Conservation (phyloP, 2,888 invertebrate genomes). For the Abscondita cerata region DNA sequence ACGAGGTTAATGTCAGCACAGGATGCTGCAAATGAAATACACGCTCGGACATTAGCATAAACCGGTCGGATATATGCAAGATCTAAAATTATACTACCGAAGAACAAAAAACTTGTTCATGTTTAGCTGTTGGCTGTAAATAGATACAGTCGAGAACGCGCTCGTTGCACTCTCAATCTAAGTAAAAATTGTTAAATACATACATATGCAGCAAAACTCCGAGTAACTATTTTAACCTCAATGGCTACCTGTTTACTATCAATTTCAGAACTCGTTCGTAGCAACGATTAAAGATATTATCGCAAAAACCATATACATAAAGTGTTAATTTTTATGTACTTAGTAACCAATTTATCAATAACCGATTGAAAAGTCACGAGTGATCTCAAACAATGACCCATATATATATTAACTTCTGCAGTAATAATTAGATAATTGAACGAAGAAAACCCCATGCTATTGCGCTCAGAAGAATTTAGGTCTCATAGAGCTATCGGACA, state of each 20-base stretch:
- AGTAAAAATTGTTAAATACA: conserved; percentile 25
- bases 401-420: too few relatives aligned
- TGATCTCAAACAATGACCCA: too few relatives aligned
- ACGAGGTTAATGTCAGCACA: conserved; percentile 38
- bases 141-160: conserved; percentile 43
- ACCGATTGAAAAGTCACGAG: conserved; percentile 4
- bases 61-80: conserved; percentile 53
- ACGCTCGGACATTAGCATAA: conserved; percentile 54
- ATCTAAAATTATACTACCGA: conserved; percentile 55
- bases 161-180: conserved; percentile 27
- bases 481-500: too few relatives aligned
- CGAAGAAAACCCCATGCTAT: too few relatives aligned
- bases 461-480: too few relatives aligned
- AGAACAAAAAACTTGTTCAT: conserved; percentile 55
- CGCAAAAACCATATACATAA: conserved; percentile 29
- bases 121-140: conserved; percentile 53
- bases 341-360: conserved; percentile 14
- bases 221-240: conserved; percentile 30
- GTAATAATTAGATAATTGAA: too few relatives aligned
- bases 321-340: conserved; percentile 24
- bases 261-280: conserved; percentile 29
- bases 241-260: conserved; percentile 33
- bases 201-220: conserved; percentile 9
- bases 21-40: conserved; percentile 53
- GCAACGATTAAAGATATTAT: conserved; percentile 30